Evolutionary conservation across 2,113 vertebrate species (phyloP).

Genomic region (Charina bottae): DNA sequence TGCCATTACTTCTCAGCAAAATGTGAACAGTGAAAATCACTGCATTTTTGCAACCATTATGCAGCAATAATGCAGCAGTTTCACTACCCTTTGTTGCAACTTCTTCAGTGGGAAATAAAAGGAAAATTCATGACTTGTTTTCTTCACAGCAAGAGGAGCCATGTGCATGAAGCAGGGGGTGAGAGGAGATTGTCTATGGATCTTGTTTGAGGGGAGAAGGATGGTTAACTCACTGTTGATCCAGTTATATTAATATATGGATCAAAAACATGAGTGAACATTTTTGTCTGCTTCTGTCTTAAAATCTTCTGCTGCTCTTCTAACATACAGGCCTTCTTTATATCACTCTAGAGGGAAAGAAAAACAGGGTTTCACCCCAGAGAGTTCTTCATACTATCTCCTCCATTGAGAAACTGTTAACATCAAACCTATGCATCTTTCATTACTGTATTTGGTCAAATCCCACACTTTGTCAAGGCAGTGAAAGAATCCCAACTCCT

Average conservation of each 20-base stretch:
- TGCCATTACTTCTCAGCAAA: neutral
- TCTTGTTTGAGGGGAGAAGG: neutral
- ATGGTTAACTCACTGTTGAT: neutral
- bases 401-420: too few species aligned
- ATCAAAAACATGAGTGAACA: neutral
- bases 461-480: too few species aligned
- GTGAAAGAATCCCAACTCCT: too few species aligned
- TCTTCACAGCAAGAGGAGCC: neutral
- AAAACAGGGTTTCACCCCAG: too few species aligned
- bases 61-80: neutral
- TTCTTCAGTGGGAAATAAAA: neutral
- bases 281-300: neutral
- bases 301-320: neutral
- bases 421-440: too few species aligned
- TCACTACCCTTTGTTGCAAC: neutral
- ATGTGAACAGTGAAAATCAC: neutral
- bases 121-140: neutral
- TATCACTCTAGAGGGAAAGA: too few species aligned
- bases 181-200: neutral
- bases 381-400: too few species aligned
- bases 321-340: too few species aligned
- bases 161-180: neutral
- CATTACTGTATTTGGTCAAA: too few species aligned
- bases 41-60: neutral
- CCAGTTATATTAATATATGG: neutral